These are phyloP conservation scores for Hypsibius dujardini DNA, from an alignment of 1,140 invertebrate genomes.

Conservation along the genomic window DNA sequence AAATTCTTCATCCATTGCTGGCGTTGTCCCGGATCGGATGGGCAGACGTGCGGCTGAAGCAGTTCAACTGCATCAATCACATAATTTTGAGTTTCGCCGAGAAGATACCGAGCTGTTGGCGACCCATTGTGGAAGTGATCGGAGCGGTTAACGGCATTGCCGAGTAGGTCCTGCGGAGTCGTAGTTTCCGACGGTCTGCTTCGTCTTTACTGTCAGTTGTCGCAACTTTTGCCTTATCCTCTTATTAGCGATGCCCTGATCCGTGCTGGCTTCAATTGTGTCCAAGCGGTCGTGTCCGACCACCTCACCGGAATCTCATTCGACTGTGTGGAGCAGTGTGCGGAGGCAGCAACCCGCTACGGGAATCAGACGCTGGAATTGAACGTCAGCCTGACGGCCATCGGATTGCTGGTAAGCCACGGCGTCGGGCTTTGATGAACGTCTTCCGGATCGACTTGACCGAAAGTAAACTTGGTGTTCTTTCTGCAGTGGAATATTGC, in stretches of 20 bases:
- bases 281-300: slow-evolving; percentile 90
- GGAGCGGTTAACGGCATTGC: not conserved
- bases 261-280: slow-evolving; percentile 79
- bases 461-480: slow-evolving; percentile 17
- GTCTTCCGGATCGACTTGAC: slow-evolving; percentile 14
- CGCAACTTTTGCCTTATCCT: not conserved
- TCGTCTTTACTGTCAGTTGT: no score
- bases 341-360: slow-evolving; percentile 86
- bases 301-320: slow-evolving; percentile 71
- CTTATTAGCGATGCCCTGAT: slow-evolving; percentile 59
- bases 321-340: slow-evolving; percentile 66
- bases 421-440: slow-evolving; percentile 19
- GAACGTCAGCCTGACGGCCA: slow-evolving; percentile 92
- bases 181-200: no score
- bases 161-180: not conserved
- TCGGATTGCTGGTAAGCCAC: slow-evolving; percentile 67
- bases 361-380: slow-evolving; percentile 87
- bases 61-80: slow-evolving; percentile 6
- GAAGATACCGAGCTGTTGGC: not conserved
- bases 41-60: slow-evolving; percentile 1
- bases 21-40: not conserved
- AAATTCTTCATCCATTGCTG: not conserved
- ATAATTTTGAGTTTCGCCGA: not conserved
- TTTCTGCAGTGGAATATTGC: slow-evolving; percentile 79
- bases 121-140: not conserved